Base-by-base conservation (phyloP, 2,113 vertebrate species). In the Chlorodrepanis virens region DNA sequence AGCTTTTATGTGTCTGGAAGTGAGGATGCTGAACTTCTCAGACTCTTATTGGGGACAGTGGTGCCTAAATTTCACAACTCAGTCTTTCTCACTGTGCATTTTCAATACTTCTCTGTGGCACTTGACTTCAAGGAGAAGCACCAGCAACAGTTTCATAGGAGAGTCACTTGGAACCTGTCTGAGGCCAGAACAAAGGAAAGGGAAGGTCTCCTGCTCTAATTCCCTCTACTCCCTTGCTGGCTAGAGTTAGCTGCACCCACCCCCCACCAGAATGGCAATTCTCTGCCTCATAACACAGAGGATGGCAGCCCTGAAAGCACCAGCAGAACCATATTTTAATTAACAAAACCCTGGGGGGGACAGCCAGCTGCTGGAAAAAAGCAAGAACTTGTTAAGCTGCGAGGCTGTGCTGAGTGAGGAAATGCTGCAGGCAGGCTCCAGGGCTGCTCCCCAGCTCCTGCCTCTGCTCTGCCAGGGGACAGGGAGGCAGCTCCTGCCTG, bases 271-370 rank as follows among this genome's bases (percentile, higher is more conserved):
- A 78, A 95, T 50, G 70, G 82, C 45, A 94, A 89, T 96, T 95
- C 93, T 94, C 83, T 87, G 94, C 94, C 89, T 96, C 91, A 83
- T 96, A 94, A 91, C 90, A 61, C 93, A 94, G 94, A 91, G 54
- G 50, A 96, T 72, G 75, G 65, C 49, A 83, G 84, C 63, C 78
- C 87, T 80, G 84, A 89, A 93, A 96, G 91, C 84, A 77, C 53
- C 87, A 94, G 74, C 67, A 96, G 93, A 96, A 94, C 71, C 84
- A 39, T 69, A 95, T 72, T 95, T 96, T 95, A 94, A 94, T 97
- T 95, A 94, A 89, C 84, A 93, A 94, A 96, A 69, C 95, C 87
- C 87, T 87, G 68, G 87, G 87, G 94, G 87, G 85, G 61, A 57
- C 67, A 96, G 84, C 77, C 96, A 97, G 94, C 89, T 95, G 95